Base-by-base conservation (phyloP, 2,888 invertebrate species). In the Bembecia ichneumoniformis region DNA sequence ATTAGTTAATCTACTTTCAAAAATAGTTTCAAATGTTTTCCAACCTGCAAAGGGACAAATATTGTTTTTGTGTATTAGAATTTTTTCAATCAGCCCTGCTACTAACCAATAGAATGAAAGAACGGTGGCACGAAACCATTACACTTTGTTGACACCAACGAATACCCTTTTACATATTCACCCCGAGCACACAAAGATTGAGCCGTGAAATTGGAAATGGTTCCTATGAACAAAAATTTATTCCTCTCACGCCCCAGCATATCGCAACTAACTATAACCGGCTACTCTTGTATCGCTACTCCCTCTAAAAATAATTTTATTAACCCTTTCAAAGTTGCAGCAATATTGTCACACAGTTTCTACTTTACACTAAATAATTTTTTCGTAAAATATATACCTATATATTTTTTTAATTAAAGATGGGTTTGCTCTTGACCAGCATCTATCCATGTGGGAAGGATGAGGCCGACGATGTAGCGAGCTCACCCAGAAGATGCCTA, bases 171-270 rank as follows among this genome's bases (percentile, higher is more conserved):
- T 82, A 83, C 78, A 82, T 82, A 86, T 86, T 82, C 82, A 80
- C 81, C 78, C 80, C 80, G 77, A 77, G 76, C 82, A 80, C 74
- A 82, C 80, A 84, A 82, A 83, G 83, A 86, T 84, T 86, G 84
- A 84, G 82, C 80, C 79, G 78, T 86, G 79, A 83, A 86, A 86
- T 84, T 84, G 84, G 83, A 86, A 84, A 83, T 83, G 78, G 78
- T 82, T 83, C 77, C 82, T 77, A 82, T 83, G 79, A 78, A 78
- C 82, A 80, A 82, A 81, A 84, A 78, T 79, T 68, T 84, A 86
- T 86, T 83, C 82, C 55, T 62, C 66, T 62, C 83, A 82, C 82
- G 83, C 77, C 64, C 57, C 66, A 55, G 69, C 73, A 71, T 79
- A 81, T 75, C 75, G 77, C 76, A 74, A 77, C 77, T 71, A 74